Percentiles rank a stretch among this genome's conserved stretches.
Evolutionary conservation across 2,113 vertebrate species (phyloP).

Genomic region (Daphoenositta chrysoptera): DNA sequence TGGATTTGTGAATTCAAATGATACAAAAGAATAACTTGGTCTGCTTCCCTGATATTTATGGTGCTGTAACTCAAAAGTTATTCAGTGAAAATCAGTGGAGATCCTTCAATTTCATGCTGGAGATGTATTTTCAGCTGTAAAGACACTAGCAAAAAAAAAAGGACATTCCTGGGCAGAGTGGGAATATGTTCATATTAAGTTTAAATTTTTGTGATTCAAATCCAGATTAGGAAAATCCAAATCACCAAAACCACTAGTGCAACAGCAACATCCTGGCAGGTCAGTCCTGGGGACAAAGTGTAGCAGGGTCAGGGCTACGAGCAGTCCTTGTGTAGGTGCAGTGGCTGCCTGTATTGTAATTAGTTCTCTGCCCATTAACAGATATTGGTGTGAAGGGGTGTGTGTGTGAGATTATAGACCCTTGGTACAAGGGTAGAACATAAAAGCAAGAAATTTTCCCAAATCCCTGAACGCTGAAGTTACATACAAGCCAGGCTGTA

Average conservation of each 20-base stretch:
- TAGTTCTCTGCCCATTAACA: not conserved
- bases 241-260: not conserved
- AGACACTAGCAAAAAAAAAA: not conserved
- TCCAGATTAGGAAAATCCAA: not conserved
- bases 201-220: not conserved
- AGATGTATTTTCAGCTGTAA: not conserved
- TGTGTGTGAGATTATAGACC: not conserved
- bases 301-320: accelerated
- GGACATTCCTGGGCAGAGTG: not conserved
- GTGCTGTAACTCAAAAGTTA: not conserved
- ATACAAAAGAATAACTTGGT: not conserved
- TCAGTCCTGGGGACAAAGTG: not conserved
- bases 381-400: not conserved
- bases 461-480: not conserved
- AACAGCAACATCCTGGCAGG: not conserved
- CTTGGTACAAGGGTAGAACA: not conserved
- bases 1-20: not conserved
- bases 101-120: not conserved
- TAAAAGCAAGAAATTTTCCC: not conserved
- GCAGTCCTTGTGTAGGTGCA: not conserved
- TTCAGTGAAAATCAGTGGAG: not conserved
- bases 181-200: not conserved
- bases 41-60: not conserved
- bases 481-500: not conserved
- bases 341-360: not conserved